A percentile compares a stretch with the other conserved stretches of the same genome.
Conservation (phyloP, 2,797 vertebrate genomes). For the Hypotaenidia philippensis region DNA sequence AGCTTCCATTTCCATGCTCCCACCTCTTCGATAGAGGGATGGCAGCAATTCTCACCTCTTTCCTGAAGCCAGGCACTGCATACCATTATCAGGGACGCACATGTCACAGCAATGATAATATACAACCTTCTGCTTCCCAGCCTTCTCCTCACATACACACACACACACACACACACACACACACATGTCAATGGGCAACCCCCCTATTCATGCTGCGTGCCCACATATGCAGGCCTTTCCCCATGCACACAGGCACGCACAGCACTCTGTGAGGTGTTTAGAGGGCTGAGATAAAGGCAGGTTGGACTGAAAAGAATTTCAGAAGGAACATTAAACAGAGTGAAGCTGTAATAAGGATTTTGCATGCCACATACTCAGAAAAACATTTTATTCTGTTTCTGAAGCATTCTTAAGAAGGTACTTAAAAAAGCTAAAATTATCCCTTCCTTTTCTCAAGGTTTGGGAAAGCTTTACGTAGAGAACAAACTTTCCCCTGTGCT, state of each 20-base stretch:
- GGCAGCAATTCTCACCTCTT: not conserved
- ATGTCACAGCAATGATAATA: not conserved
- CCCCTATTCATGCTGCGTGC: accelerated
- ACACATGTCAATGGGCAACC: too few species aligned
- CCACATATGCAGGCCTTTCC: accelerated
- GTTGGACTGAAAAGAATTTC: not conserved
- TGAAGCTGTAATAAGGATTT: not conserved
- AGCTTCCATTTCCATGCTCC: not conserved
- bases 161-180: accelerated
- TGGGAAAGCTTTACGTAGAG: not conserved
- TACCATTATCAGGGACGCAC: not conserved
- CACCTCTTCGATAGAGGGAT: not conserved
- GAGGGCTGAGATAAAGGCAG: not conserved
- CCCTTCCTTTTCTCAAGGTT: not conserved
- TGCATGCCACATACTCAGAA: not conserved
- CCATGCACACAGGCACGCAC: too few species aligned
- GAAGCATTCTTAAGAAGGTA: not conserved
- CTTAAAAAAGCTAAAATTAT: not conserved
- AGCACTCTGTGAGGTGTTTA: not conserved
- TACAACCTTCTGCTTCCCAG: not conserved
- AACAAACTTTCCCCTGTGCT: not conserved
- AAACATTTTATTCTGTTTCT: not conserved
- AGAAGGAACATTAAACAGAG: not conserved
- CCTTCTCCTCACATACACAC: not conserved
- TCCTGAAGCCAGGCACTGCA: not conserved